phyloP scores from a whole-genome alignment of 2,888 invertebrate genomes.

The Trissolcus japonicus region DNA sequence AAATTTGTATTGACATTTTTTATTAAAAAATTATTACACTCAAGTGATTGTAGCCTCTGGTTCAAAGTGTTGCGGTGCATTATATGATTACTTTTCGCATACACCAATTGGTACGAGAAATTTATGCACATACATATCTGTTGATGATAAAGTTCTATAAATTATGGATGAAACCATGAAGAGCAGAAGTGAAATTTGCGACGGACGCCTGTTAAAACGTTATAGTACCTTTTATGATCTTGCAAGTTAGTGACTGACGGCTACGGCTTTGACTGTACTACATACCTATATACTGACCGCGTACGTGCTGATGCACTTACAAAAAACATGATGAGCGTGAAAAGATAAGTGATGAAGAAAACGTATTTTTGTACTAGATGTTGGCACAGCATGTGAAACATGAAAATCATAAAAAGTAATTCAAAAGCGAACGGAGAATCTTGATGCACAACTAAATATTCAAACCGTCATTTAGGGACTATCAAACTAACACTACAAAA shows the following conservation, averaged over 20 bases:
- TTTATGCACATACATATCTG: not conserved
- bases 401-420: no score
- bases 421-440: not conserved
- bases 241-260: slow-evolving; percentile 38
- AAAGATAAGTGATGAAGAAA: not conserved
- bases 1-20: no score
- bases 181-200: slow-evolving; percentile 19
- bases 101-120: not conserved
- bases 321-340: slow-evolving; percentile 53
- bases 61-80: not conserved
- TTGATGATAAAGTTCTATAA: slow-evolving; percentile 6
- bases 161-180: slow-evolving; percentile 14
- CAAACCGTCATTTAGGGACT: no score
- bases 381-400: slow-evolving; percentile 11
- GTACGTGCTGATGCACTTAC: slow-evolving; percentile 44
- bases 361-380: slow-evolving; percentile 55
- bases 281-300: slow-evolving; percentile 37
- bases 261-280: not conserved
- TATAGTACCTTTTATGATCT: slow-evolving; percentile 35
- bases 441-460: no score
- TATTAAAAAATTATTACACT: no score
- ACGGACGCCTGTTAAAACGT: slow-evolving; percentile 23
- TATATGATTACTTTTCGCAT: not conserved
- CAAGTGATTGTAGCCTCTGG: no score
- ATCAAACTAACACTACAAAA: slow-evolving; percentile 42